Evolutionary conservation across 2,113 vertebrate genomes (phyloP).

Genomic region (Laticauda laticaudata): DNA sequence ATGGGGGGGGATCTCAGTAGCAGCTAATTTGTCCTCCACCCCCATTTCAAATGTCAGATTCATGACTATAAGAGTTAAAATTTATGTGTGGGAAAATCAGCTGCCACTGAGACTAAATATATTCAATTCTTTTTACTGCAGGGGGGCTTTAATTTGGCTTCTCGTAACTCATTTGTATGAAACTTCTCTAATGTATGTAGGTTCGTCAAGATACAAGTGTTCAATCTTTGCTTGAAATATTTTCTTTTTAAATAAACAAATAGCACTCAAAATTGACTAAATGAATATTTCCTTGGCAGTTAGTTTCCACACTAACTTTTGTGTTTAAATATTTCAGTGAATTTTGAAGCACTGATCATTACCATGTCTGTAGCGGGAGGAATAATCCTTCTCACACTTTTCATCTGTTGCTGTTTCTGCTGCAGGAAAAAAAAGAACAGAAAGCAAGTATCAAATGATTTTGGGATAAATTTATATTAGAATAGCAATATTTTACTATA

Average conservation of each 20-base stretch:
- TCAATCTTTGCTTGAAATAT: background rate
- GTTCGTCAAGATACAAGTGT: background rate
- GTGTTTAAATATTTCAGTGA: slow-evolving; percentile 74
- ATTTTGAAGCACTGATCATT: slow-evolving; percentile 93
- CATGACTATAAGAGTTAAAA: background rate
- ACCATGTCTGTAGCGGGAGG: slow-evolving; percentile 82
- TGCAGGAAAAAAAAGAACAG: slow-evolving; percentile 80
- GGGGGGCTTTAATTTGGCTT: background rate
- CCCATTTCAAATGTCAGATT: background rate
- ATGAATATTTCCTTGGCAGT: background rate
- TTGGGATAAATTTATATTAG: rapidly evolving
- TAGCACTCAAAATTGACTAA: background rate
- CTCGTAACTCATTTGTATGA: background rate
- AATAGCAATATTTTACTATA: background rate
- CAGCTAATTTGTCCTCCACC: background rate
- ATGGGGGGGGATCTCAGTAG: background rate
- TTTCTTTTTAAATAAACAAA: background rate
- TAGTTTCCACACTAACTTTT: background rate
- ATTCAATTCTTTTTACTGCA: background rate
- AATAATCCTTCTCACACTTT: slow-evolving; percentile 75
- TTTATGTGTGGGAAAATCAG: background rate
- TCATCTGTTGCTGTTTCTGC: slow-evolving; percentile 85
- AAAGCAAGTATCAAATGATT: slow-evolving; percentile 62
- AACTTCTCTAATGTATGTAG: background rate
- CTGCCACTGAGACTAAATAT: background rate